Evolutionary conservation across 1,140 invertebrate species (phyloP).

Genomic region (Sycophila sp.): DNA sequence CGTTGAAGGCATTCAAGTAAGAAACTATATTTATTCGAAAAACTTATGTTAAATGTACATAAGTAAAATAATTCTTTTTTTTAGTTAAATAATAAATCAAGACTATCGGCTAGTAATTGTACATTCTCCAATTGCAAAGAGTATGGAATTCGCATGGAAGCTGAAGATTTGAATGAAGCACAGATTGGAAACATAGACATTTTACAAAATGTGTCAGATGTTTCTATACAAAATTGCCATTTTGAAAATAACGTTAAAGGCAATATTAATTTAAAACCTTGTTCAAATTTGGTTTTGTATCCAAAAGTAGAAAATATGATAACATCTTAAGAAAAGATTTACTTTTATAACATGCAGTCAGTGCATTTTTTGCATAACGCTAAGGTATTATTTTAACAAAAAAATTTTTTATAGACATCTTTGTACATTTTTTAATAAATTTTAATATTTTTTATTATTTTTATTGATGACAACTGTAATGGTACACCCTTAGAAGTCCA

Average conservation of each 20-base stretch:
- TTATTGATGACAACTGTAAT: too few relatives aligned
- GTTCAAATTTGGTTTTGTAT: constrained; percentile 33
- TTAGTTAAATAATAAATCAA: constrained; percentile 51
- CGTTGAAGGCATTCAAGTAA: constrained; percentile 59
- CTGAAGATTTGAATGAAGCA: constrained; percentile 45
- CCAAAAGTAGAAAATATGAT: constrained; percentile 46
- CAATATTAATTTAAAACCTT: constrained; percentile 50
- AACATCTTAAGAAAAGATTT: not conserved
- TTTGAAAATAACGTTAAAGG: constrained; percentile 53
- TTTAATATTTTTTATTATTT: too few relatives aligned
- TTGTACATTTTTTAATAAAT: constrained; percentile 38
- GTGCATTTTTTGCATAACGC: not conserved
- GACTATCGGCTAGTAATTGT: constrained; percentile 49
- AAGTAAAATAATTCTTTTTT: constrained; percentile 23
- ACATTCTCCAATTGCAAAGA: constrained; percentile 54
- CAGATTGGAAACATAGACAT: constrained; percentile 50
- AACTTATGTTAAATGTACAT: not conserved
- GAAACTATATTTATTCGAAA: constrained; percentile 13
- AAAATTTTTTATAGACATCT: not conserved
- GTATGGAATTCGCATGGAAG: constrained; percentile 57
- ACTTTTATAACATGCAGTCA: not conserved
- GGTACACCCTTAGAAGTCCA: too few relatives aligned
- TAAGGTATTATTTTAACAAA: not conserved
- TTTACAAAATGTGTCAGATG: constrained; percentile 47
- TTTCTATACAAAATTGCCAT: constrained; percentile 52